Percentiles rank a stretch among this genome's conserved stretches.
These are phyloP conservation scores for Palythoa grandiflora DNA, from an alignment of 92 coral and sea anemone genomes.

Conservation along the genomic window DNA sequence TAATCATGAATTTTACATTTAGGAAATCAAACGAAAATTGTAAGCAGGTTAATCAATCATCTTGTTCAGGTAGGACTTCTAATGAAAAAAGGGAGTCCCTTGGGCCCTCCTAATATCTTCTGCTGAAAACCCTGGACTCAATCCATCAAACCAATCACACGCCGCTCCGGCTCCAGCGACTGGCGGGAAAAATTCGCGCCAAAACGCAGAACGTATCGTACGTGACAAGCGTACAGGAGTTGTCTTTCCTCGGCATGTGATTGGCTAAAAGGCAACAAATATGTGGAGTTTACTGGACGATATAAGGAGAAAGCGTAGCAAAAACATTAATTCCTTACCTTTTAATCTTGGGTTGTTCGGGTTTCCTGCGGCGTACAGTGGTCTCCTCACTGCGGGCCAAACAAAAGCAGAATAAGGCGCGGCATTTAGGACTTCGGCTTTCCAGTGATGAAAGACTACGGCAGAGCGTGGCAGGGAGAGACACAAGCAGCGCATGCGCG, in stretches of 20 bases:
- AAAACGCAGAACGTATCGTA: neutral
- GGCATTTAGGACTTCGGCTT: slow-evolving; percentile 65
- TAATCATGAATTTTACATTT: too few relatives aligned
- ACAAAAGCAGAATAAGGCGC: slow-evolving; percentile 72
- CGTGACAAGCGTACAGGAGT: neutral
- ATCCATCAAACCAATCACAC: neutral
- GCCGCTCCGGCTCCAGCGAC: neutral
- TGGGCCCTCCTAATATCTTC: too few relatives aligned
- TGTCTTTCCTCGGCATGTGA: neutral
- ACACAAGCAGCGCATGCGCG: slow-evolving; percentile 46
- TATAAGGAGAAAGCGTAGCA: too few relatives aligned
- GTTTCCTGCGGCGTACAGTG: slow-evolving; percentile 88
- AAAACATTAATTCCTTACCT: slow-evolving; percentile 52
- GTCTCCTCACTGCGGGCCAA: slow-evolving; percentile 84
- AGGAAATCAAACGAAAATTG: too few relatives aligned
- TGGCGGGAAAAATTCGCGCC: slow-evolving; percentile 5
- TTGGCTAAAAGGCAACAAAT: neutral
- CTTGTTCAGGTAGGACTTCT: too few relatives aligned
- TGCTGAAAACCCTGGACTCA: neutral
- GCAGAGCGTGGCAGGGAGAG: slow-evolving; percentile 62
- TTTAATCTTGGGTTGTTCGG: slow-evolving; percentile 72
- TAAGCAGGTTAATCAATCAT: too few relatives aligned
- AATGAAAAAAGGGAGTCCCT: too few relatives aligned
- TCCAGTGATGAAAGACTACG: slow-evolving; percentile 64
- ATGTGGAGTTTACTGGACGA: too few relatives aligned